Evolutionary conservation across 2,113 vertebrate species (phyloP).

Genomic region (Rhinolophus ferrumequinum): DNA sequence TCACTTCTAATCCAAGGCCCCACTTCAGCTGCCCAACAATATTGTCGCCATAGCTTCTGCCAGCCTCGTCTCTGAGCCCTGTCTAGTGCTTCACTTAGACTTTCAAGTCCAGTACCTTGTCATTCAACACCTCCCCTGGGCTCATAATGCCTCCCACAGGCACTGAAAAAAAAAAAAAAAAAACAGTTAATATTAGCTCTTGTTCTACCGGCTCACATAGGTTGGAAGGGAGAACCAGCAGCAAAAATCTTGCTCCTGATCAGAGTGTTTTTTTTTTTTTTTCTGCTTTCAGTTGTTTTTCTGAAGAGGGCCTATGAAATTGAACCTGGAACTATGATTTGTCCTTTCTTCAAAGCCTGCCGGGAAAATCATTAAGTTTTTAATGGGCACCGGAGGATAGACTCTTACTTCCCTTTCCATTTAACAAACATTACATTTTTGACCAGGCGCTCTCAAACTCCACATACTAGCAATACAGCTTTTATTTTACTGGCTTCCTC

Average conservation of each 20-base stretch:
- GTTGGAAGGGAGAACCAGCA: background rate
- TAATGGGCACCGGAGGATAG: background rate
- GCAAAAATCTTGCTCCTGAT: background rate
- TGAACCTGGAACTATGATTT: conserved; percentile 47
- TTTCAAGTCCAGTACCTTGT: background rate
- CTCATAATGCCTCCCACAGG: background rate
- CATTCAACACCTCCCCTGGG: background rate
- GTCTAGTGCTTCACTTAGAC: background rate
- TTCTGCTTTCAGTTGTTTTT: conserved; percentile 1
- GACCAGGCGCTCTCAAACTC: conserved; percentile 8
- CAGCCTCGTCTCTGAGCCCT: background rate
- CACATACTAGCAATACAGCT: background rate
- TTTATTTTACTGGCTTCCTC: background rate
- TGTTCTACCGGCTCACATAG: background rate
- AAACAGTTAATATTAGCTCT: background rate
- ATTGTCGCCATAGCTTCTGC: background rate
- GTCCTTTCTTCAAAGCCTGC: background rate
- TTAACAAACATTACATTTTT: conserved; percentile 53
- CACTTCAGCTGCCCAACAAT: background rate
- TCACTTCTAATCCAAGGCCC: background rate
- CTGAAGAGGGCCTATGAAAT: background rate
- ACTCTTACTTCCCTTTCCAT: conserved; percentile 50
- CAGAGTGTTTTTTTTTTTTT: background rate
- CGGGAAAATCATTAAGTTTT: conserved; percentile 54
- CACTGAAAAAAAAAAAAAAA: background rate